These are phyloP conservation scores for Cirrhinus molitorella DNA, from an alignment of 2,797 vertebrate genomes.

Conservation along the genomic window DNA sequence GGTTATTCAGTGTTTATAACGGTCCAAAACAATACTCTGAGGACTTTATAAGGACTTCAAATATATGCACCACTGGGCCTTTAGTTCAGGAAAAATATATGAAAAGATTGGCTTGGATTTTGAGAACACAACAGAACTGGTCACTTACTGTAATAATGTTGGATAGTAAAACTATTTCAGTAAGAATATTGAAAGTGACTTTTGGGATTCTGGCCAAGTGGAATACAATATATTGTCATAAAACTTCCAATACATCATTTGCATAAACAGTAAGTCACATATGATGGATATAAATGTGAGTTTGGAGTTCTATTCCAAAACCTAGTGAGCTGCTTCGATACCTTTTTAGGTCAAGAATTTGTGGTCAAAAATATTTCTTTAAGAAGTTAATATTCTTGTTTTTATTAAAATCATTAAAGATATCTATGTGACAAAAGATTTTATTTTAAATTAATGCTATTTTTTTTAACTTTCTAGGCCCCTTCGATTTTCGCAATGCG, in stretches of 20 bases:
- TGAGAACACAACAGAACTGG: not conserved
- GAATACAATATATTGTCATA: not conserved
- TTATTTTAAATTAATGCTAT: not conserved
- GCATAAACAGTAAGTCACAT: not conserved
- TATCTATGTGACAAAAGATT: not conserved
- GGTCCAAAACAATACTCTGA: constrained; percentile 32
- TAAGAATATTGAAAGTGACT: not conserved
- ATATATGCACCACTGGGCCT: constrained; percentile 13
- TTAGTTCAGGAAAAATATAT: constrained; percentile 30
- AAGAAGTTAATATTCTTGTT: not conserved
- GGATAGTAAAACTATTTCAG: constrained; percentile 13
- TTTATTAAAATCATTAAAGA: not conserved
- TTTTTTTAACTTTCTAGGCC: not conserved
- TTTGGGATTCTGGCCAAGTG: constrained; percentile 17
- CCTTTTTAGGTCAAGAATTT: not conserved
- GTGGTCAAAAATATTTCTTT: not conserved
- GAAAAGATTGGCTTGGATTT: constrained; percentile 10
- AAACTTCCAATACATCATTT: constrained; percentile 5
- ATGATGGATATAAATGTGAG: not conserved
- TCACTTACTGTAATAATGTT: constrained; percentile 10
- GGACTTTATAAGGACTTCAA: constrained; percentile 53
- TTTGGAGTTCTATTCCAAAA: not conserved
- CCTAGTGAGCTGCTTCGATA: not conserved
- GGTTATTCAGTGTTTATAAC: constrained; percentile 57
- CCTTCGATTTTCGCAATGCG: too few relatives aligned